Base-by-base conservation (phyloP, 2,888 invertebrate species). In the Drosophila trichaetosa region DNA sequence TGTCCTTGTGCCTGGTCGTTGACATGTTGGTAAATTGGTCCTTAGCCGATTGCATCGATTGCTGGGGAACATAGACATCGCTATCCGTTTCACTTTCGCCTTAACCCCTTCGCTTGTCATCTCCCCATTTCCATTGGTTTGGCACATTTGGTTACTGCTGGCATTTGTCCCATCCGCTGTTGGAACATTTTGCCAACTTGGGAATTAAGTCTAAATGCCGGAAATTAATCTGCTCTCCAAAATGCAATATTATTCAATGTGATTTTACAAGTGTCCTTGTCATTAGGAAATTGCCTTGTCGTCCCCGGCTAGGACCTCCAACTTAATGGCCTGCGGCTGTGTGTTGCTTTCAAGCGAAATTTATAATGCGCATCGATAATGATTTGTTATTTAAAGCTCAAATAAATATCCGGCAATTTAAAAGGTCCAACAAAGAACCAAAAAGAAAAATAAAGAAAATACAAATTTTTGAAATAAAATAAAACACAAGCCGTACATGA, bases 11-110 rank as follows among this genome's bases (percentile, higher is more conserved):
- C 77, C 76, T 71, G 66, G 73, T 59, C 83, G 83, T 82, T 87
- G 84, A 84, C 86, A 89, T 89, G 80, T 87, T 86, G 80, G 79
- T 89, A 86, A 85, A 90, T 88, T 89, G 80, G 82, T 86, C 82
- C 83, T 86, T 85, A 83, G 76, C 79, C 75, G 78, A 84, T 86
- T 85, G 83, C 88, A 82, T 83, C 80, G 79, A 79, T 79, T 80
- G 73, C 71, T 73, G 66, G 64, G 62, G n/a, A 49, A 42, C 49
- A 53, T 69, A 70, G 73, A 48, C 36, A 74, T 38, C 76, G 58
- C 58, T 64, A 59, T 57, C 64, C 54, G 70, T 60, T 66, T 40
- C 27, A 57, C 54, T 51, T 62, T 57, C 40, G 46, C 24, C n/a
- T 42, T 34, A 10, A 27, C 49, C 10, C 31, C 29, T 31, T 57